Conservation (phyloP, 92 coral and sea anemone species). For the Blastomussa wellsi region DNA sequence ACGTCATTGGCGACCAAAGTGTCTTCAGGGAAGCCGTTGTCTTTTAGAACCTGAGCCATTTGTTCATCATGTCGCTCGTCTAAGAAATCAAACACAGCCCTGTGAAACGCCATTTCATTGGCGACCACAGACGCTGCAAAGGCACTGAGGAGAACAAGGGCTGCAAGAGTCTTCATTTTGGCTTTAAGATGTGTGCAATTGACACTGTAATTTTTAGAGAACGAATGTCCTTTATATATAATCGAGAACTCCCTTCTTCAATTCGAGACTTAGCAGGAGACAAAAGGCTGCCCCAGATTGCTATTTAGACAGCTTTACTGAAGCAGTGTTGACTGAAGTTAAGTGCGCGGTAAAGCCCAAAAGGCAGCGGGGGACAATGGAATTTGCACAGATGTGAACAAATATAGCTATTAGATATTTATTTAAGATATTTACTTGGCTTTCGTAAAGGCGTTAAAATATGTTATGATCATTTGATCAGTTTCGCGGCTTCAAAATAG, state of each 20-base stretch:
- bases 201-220: conserved; percentile 7
- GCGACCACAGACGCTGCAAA: conserved; percentile 13
- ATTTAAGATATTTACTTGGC: too few species aligned
- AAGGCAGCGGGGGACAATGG: not conserved
- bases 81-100: conserved; percentile 25
- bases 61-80: conserved; percentile 19
- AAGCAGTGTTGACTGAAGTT: not conserved
- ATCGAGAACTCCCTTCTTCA: not conserved
- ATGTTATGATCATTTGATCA: too few species aligned
- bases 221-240: conserved; percentile 10
- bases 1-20: conserved; percentile 12
- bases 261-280: not conserved
- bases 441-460: too few species aligned
- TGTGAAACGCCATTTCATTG: conserved; percentile 6
- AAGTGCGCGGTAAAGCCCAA: not conserved
- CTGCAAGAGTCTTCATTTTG: conserved; percentile 38
- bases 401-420: not conserved
- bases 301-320: conserved; percentile 26
- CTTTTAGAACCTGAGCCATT: conserved; percentile 29
- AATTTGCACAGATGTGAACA: conserved; percentile 25
- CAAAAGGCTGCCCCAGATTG: not conserved
- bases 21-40: conserved; percentile 30
- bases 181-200: conserved; percentile 18
- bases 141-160: conserved; percentile 15
- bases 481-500: too few species aligned